phyloP scores from a whole-genome alignment of 2,888 invertebrate species.

The Polylopha cassiicola region DNA sequence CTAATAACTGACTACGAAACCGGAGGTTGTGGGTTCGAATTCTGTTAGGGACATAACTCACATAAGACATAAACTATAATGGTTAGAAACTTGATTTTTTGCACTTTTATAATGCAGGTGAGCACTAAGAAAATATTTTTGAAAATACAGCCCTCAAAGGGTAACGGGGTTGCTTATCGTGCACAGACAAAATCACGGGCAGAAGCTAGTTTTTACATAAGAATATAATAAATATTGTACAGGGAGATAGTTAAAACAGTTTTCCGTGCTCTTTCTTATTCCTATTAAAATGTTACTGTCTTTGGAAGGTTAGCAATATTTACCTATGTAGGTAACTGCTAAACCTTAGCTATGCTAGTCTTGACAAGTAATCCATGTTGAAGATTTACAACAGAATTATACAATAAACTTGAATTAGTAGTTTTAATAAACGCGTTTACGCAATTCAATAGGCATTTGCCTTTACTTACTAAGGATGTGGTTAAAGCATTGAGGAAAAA shows the following conservation, averaged over 20 bases:
- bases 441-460: slow-evolving; percentile 12
- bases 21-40: no score
- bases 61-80: no score
- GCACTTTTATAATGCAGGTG: no score
- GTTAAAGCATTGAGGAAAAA: slow-evolving; percentile 1
- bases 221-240: neutral
- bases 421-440: slow-evolving; percentile 18
- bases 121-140: no score
- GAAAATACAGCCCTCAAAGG: no score
- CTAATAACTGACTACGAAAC: no score
- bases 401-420: slow-evolving; percentile 18
- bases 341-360: no score
- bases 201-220: neutral
- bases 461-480: slow-evolving; percentile 1
- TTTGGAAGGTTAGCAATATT: no score
- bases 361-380: slow-evolving; percentile 11
- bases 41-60: no score
- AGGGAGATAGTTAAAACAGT: neutral
- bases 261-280: neutral
- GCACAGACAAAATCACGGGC: neutral
- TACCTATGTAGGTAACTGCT: no score
- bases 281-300: no score
- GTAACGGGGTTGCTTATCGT: slow-evolving; percentile 4
- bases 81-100: no score
- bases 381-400: slow-evolving; percentile 17